phyloP scores from a whole-genome alignment of 1,140 invertebrate genomes.

The Drosophila sechellia region DNA sequence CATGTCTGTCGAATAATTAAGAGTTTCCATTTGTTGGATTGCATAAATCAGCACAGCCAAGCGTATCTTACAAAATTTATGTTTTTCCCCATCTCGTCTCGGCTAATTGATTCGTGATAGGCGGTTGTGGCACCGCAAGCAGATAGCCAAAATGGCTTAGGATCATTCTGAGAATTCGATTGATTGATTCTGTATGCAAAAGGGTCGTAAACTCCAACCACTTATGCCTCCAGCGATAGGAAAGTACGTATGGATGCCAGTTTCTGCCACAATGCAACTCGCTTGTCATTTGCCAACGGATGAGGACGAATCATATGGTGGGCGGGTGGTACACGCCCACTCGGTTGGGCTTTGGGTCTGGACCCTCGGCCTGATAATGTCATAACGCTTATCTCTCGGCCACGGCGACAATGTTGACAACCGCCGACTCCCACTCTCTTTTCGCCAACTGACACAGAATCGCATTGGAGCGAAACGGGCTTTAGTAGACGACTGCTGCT shows the following conservation, averaged over 20 bases:
- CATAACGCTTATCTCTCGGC: conserved; percentile 33
- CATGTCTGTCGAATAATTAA: conserved; percentile 34
- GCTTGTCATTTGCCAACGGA: conserved; percentile 27
- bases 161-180: conserved; percentile 27
- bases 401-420: conserved; percentile 45
- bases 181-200: conserved; percentile 16
- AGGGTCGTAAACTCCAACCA: conserved; percentile 14
- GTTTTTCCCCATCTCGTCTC: not conserved
- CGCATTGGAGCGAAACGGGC: conserved; percentile 29
- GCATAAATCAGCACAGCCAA: conserved; percentile 41
- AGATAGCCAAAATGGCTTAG: conserved; percentile 19
- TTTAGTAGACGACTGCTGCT: conserved; percentile 26
- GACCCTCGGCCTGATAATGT: conserved; percentile 22
- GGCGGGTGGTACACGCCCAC: conserved; percentile 9
- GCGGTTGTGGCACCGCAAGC: conserved; percentile 4
- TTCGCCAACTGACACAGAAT: conserved; percentile 41
- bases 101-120: conserved; percentile 44
- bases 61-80: conserved; percentile 16
- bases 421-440: conserved; percentile 8
- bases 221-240: conserved; percentile 14
- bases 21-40: conserved; percentile 44
- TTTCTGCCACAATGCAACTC: conserved; percentile 16
- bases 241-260: conserved; percentile 10
- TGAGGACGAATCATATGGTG: conserved; percentile 9
- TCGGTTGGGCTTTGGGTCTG: conserved; percentile 8